phyloP scores from a whole-genome alignment of 2,113 vertebrate species.

The Origma solitaria region DNA sequence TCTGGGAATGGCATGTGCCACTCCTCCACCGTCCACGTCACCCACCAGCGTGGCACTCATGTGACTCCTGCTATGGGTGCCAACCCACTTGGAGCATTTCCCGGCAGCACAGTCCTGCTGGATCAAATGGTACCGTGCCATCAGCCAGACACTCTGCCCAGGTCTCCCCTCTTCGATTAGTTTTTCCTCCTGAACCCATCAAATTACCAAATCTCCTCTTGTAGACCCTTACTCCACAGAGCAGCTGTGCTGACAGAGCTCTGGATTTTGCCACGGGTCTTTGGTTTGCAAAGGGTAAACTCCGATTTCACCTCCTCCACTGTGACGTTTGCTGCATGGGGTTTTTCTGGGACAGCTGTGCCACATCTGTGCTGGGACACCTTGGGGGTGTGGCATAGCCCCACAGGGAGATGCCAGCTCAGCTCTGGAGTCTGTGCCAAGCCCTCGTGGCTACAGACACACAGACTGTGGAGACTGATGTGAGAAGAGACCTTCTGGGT shows the following conservation, averaged over 20 bases:
- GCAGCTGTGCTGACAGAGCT: neutral
- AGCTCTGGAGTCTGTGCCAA: neutral
- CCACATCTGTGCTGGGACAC: fast-evolving
- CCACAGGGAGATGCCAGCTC: neutral
- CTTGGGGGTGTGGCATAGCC: neutral
- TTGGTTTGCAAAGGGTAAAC: neutral
- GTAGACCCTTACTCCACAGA: neutral
- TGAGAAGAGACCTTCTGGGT: neutral
- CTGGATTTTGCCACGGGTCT: neutral
- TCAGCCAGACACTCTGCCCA: neutral
- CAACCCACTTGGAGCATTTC: neutral
- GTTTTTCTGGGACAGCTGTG: neutral
- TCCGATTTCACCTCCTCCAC: neutral
- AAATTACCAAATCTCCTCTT: neutral
- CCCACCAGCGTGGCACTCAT: fast-evolving
- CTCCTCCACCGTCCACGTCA: neutral
- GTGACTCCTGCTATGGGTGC: neutral
- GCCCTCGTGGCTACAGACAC: neutral
- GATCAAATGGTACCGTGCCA: fast-evolving
- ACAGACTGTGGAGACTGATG: neutral
- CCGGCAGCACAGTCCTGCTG: neutral
- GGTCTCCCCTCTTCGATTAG: neutral
- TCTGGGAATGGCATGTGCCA: neutral
- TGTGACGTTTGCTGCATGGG: fast-evolving
- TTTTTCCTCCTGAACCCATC: neutral